These are phyloP conservation scores for Nomia melanderi DNA, from an alignment of 1,140 invertebrate species.

Conservation along the genomic window DNA sequence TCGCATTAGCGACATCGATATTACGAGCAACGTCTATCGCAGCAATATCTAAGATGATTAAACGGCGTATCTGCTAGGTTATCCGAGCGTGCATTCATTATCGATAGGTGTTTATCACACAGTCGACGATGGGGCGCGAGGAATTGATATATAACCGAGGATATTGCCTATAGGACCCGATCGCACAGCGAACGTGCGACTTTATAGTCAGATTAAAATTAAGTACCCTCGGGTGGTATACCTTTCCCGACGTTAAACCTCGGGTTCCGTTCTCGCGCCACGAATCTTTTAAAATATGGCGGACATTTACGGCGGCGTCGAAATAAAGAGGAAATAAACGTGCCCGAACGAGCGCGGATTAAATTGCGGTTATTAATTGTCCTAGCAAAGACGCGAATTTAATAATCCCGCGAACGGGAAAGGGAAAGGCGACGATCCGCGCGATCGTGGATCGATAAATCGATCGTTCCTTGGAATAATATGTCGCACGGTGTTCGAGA, in stretches of 20 bases:
- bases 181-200: background rate
- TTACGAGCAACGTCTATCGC: background rate
- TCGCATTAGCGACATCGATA: background rate
- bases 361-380: no score
- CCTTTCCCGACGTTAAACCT: background rate
- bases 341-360: no score
- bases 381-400: no score
- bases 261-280: background rate
- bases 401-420: no score
- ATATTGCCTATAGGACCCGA: background rate
- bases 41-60: constrained; percentile 1
- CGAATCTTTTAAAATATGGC: background rate
- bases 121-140: background rate
- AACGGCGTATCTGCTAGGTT: background rate
- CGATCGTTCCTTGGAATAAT: no score
- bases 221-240: background rate
- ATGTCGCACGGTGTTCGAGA: no score
- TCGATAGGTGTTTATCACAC: background rate
- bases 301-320: background rate
- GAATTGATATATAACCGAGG: background rate
- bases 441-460: no score
- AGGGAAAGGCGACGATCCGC: no score
- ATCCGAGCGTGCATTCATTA: background rate
- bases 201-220: background rate
- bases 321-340: background rate